Evolutionary conservation across 2,888 invertebrate species (phyloP).

Genomic region (Epinotia demarniana): DNA sequence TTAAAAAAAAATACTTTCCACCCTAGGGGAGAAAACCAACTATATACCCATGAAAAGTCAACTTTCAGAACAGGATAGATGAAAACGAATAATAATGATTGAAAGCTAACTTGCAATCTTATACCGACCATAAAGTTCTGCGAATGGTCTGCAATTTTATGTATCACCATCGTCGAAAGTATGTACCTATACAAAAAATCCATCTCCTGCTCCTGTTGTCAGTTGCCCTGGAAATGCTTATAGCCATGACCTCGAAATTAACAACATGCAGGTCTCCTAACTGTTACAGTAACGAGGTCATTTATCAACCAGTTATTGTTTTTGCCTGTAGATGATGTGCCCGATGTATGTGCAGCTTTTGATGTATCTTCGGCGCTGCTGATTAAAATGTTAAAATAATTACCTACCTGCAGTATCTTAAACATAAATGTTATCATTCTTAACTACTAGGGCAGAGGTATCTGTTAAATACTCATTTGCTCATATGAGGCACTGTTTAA

Average conservation of each 20-base stretch:
- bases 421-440: not conserved
- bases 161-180: too few species aligned
- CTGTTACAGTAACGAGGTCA: constrained; percentile 83
- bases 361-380: constrained; percentile 45
- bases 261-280: constrained; percentile 78
- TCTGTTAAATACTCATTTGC: too few species aligned
- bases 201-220: constrained; percentile 70
- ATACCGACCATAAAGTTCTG: too few species aligned
- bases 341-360: constrained; percentile 56
- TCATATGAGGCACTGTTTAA: too few species aligned
- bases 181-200: constrained; percentile 20
- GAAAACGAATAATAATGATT: too few species aligned
- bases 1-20: too few species aligned
- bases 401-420: not conserved
- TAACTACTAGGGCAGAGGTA: not conserved
- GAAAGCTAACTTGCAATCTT: too few species aligned
- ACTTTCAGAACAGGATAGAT: too few species aligned
- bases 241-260: constrained; percentile 79
- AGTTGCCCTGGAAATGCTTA: constrained; percentile 73
- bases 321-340: constrained; percentile 60
- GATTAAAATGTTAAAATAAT: not conserved
- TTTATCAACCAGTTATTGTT: constrained; percentile 81
- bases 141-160: too few species aligned
- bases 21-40: too few species aligned
- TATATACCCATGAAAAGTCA: too few species aligned